Percentiles rank a stretch among this genome's conserved stretches.
Conservation (phyloP, 2,113 vertebrate species). For the Lanius collurio region DNA sequence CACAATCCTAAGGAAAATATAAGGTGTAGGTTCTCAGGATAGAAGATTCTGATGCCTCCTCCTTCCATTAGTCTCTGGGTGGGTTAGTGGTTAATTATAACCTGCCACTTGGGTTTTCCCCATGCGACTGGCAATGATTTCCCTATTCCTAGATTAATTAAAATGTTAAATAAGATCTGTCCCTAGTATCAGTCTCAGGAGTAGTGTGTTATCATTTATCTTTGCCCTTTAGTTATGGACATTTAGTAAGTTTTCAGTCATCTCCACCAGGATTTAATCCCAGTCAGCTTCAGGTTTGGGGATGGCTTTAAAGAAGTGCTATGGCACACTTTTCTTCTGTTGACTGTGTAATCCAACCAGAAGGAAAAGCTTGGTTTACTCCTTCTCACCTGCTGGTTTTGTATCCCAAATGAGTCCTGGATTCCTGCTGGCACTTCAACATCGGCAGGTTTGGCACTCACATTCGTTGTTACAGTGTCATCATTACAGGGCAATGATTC, state of each 20-base stretch:
- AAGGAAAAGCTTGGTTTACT: neutral
- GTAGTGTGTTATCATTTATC: neutral
- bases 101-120: slow-evolving; percentile 42
- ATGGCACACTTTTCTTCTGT: neutral
- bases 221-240: slow-evolving; percentile 34
- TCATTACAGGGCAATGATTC: neutral
- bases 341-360: neutral
- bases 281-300: neutral
- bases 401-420: neutral
- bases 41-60: neutral
- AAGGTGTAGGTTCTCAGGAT: neutral
- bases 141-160: slow-evolving; percentile 55
- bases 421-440: neutral
- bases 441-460: neutral
- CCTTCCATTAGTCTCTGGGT: neutral
- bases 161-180: slow-evolving; percentile 52
- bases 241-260: neutral
- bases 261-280: neutral
- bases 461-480: neutral
- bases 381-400: neutral
- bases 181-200: neutral
- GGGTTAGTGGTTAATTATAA: slow-evolving; percentile 56
- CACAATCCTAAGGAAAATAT: neutral
- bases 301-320: neutral
- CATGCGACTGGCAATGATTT: neutral